Evolutionary conservation across 30 jellyfish, hydroid and myxozoan species (phyloP).

Genomic region (Aurelia coerulea): DNA sequence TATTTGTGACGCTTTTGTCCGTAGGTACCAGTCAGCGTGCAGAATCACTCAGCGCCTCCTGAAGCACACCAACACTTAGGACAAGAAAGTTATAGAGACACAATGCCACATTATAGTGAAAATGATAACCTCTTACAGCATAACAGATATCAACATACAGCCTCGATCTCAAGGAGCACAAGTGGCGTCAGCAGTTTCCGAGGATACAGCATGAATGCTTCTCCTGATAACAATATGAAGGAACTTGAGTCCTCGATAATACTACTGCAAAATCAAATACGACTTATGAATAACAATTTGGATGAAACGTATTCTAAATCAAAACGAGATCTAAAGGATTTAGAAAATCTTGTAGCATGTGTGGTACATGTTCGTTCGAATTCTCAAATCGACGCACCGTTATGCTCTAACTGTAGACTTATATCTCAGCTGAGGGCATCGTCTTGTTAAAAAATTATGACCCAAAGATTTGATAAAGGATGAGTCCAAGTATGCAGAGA

Average conservation of each 20-base stretch:
- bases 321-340: slow-evolving; percentile 66
- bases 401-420: slow-evolving; percentile 62
- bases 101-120: no score
- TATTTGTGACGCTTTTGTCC: no score
- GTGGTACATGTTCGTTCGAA: slow-evolving; percentile 25
- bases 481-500: no score
- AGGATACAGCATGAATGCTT: slow-evolving; percentile 13
- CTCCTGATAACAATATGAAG: slow-evolving; percentile 11
- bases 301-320: slow-evolving; percentile 81
- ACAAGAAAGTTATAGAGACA: no score
- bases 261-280: slow-evolving; percentile 69
- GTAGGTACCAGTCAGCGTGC: no score
- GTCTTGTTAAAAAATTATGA: neutral
- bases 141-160: no score
- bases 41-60: no score
- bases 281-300: slow-evolving; percentile 57
- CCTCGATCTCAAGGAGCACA: slow-evolving; percentile 8
- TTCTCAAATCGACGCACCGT: slow-evolving; percentile 31
- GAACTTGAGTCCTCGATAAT: slow-evolving; percentile 53
- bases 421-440: slow-evolving; percentile 65
- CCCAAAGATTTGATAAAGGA: no score
- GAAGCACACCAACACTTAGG: no score
- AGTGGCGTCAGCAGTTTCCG: slow-evolving; percentile 49
- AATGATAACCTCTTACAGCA: no score
- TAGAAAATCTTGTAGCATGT: slow-evolving; percentile 70